These are phyloP conservation scores for Caenorhabditis japonica DNA, from an alignment of 2,888 invertebrate species.

Conservation along the genomic window DNA sequence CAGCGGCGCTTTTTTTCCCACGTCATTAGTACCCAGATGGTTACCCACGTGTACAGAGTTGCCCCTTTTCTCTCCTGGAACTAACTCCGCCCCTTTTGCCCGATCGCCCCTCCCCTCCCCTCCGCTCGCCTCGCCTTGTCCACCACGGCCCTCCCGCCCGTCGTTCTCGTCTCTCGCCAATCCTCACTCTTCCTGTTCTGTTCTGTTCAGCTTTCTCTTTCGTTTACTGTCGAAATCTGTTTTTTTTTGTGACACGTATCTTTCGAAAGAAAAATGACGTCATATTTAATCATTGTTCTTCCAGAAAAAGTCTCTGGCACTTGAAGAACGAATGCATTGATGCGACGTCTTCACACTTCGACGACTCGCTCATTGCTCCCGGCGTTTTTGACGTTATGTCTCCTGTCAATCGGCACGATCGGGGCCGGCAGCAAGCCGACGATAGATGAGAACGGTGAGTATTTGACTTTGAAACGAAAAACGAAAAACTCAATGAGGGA, in stretches of 20 bases:
- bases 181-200: slow-evolving; percentile 5
- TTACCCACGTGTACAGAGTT: slow-evolving; percentile 24
- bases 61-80: neutral
- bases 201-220: slow-evolving; percentile 16
- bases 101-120: slow-evolving; percentile 34
- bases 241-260: neutral
- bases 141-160: slow-evolving; percentile 24
- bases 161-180: slow-evolving; percentile 37
- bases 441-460: slow-evolving; percentile 48
- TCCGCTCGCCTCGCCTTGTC: slow-evolving; percentile 33
- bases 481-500: too few species aligned
- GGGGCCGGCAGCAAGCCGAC: slow-evolving; percentile 27
- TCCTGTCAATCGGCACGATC: slow-evolving; percentile 10
- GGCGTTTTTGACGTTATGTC: slow-evolving; percentile 3
- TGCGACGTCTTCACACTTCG: slow-evolving; percentile 30
- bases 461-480: slow-evolving; percentile 8
- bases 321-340: slow-evolving; percentile 36
- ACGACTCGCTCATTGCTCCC: slow-evolving; percentile 7
- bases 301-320: slow-evolving; percentile 19
- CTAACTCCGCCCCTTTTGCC: slow-evolving; percentile 29
- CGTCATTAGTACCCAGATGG: slow-evolving; percentile 44
- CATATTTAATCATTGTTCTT: too few species aligned
- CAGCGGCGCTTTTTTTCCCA: slow-evolving; percentile 32
- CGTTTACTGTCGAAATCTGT: neutral
- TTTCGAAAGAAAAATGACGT: too few species aligned